Evolutionary conservation across 2,888 invertebrate species (phyloP), one percentile per base, ranked within the genome.

Genomic region (Tupiocoris notatus): DNA sequence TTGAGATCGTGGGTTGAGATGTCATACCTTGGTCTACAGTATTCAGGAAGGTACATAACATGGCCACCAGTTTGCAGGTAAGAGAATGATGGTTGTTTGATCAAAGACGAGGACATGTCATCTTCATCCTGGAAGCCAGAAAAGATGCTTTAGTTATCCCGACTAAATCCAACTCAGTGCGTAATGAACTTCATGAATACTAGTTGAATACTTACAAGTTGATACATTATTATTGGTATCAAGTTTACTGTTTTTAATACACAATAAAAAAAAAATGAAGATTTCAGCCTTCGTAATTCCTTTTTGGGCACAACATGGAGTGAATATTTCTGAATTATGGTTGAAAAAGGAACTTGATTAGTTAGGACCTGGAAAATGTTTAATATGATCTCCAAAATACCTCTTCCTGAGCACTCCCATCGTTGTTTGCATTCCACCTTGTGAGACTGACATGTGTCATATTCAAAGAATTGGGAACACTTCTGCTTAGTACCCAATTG

Each of bases 401-500:
- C 73, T 73, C 73, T 21, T 73, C 73, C 2, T 23, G 54, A 16
- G 61, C 63, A 17, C 12, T 6, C 2, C 22, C 68, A 18, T 75
- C 75, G 24, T 22, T 24, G 22, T 76, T 62, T n/a, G 67, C 68
- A 57, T 76, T 76, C 76, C 76, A 76, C 17, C 68, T 58, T 12
- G 18, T 54, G 7, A 76, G 22, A 9, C 54, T 54, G 21, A 67
- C 20, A 21, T 77, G 73, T 16, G 78, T 76, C 68, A 74, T 75
- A 70, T 91, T 91, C 81, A 93, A 83, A 0, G 92, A 92, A 83
- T 90, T 92, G 1, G 92, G 92, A 0, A 92, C 91, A 16, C 92
- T 92, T 81, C 91, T 89, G 76, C 92, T 92, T 39, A 94, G 84
- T 81, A 93, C 89, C 94, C 94, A 94, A 83, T 94, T 93, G 70